Conservation (phyloP, 2,888 invertebrate genomes). For the Himalopsyche anomala region DNA sequence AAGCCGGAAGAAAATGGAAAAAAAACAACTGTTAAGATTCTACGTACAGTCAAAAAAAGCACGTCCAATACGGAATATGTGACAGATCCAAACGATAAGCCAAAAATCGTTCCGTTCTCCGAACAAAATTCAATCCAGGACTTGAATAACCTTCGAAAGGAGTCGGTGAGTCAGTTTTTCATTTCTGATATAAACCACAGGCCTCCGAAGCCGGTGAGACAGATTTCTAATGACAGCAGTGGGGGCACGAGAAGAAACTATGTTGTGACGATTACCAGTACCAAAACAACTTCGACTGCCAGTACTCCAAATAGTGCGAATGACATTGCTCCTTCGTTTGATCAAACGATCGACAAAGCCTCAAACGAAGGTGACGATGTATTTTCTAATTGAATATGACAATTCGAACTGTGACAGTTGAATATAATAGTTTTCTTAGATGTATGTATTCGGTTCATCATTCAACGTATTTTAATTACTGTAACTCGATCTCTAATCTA, state of each 20-base stretch:
- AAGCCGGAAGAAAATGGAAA: slow-evolving; percentile 20
- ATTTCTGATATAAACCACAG: slow-evolving; percentile 52
- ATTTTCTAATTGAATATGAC: slow-evolving; percentile 46
- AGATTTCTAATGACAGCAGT: slow-evolving; percentile 22
- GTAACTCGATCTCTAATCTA: too few relatives aligned
- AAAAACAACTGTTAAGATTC: slow-evolving; percentile 58
- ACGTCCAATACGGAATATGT: slow-evolving; percentile 32
- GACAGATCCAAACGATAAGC: slow-evolving; percentile 13
- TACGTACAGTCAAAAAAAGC: slow-evolving; percentile 57
- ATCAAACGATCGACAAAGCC: background rate
- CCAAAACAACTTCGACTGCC: background rate
- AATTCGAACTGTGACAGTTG: background rate
- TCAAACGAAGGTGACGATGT: slow-evolving; percentile 50
- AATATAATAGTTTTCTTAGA: background rate
- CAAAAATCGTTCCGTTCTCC: slow-evolving; percentile 49
- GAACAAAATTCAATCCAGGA: slow-evolving; percentile 59
- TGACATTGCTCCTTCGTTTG: background rate
- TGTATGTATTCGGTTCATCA: background rate
- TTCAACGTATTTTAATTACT: too few relatives aligned
- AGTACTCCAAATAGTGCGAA: slow-evolving; percentile 5
- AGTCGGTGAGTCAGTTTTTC: slow-evolving; percentile 59
- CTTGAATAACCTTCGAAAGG: slow-evolving; percentile 53
- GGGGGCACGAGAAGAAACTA: background rate
- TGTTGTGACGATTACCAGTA: background rate
- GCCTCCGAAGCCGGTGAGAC: slow-evolving; percentile 58